phyloP scores from a whole-genome alignment of 2,113 vertebrate genomes.

The Oreochromis niloticus region DNA sequence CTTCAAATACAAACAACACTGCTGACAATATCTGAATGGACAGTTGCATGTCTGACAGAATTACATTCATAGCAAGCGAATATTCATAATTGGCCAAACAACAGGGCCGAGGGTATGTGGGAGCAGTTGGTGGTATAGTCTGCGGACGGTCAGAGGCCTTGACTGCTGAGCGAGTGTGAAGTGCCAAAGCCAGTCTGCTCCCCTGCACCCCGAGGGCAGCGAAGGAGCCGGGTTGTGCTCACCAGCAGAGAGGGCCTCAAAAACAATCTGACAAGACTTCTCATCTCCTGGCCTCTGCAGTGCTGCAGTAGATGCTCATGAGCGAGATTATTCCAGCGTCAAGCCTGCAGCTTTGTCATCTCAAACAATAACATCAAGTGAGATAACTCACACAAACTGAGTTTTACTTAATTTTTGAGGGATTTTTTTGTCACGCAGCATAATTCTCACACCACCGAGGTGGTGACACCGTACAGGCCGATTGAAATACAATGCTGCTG shows the following conservation, averaged over 20 bases:
- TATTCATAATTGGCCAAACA: constrained; percentile 91
- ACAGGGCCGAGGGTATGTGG: constrained; percentile 69
- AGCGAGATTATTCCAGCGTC: background rate
- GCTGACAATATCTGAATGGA: constrained; percentile 86
- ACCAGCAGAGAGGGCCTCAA: constrained; percentile 44
- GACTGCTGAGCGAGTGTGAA: constrained; percentile 79
- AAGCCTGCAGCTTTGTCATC: background rate
- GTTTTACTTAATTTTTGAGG: background rate
- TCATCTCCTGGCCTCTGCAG: constrained; percentile 19
- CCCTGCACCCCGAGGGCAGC: constrained; percentile 58
- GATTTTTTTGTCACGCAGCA: background rate
- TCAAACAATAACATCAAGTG: background rate
- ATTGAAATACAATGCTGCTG: constrained; percentile 63
- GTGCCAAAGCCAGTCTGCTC: constrained; percentile 73
- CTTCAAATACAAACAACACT: constrained; percentile 44
- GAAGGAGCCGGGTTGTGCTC: constrained; percentile 53
- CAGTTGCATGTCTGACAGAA: constrained; percentile 84
- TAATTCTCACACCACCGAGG: constrained; percentile 28
- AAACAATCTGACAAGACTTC: constrained; percentile 58
- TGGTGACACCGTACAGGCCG: constrained; percentile 26
- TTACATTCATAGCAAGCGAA: constrained; percentile 86
- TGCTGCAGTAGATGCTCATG: background rate
- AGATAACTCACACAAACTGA: background rate
- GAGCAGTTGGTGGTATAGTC: constrained; percentile 61
- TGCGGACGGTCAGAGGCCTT: constrained; percentile 72